A percentile compares a stretch with the other conserved stretches of the same genome.
phyloP scores from a whole-genome alignment of 2,888 invertebrate genomes.

The Tryphoninae sp. region DNA sequence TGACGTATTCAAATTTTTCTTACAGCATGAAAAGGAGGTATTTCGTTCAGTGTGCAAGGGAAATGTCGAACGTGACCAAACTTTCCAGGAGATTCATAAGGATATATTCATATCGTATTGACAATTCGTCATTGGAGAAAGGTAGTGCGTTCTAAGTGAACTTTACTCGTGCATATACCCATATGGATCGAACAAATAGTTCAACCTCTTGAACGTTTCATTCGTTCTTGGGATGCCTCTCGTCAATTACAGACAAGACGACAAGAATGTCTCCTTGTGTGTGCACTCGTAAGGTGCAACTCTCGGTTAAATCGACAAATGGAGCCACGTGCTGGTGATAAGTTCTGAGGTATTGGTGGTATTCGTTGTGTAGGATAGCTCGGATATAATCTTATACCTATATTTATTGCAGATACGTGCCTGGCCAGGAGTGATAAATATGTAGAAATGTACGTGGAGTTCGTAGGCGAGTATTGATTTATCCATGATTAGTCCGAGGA shows the following conservation, averaged over 20 bases:
- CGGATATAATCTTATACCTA: background rate
- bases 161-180: background rate
- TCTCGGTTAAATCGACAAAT: constrained; percentile 21
- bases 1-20: too few species aligned
- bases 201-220: constrained; percentile 13
- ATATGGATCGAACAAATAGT: constrained; percentile 26
- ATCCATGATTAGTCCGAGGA: constrained; percentile 49
- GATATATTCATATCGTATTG: background rate
- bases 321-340: background rate
- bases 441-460: background rate
- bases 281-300: background rate
- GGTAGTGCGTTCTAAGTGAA: constrained; percentile 22
- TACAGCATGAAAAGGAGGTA: too few species aligned
- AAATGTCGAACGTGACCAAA: background rate
- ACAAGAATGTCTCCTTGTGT: constrained; percentile 5
- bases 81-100: too few species aligned
- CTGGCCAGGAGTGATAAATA: background rate
- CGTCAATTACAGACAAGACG: constrained; percentile 23
- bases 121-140: constrained; percentile 22
- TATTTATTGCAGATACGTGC: background rate
- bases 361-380: background rate
- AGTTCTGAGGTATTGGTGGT: background rate
- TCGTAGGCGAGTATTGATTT: constrained; percentile 42
- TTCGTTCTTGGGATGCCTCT: background rate
- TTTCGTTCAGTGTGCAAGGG: too few species aligned